Evolutionary conservation across 2,797 vertebrate species (phyloP).

Genomic region (Clamator glandarius): DNA sequence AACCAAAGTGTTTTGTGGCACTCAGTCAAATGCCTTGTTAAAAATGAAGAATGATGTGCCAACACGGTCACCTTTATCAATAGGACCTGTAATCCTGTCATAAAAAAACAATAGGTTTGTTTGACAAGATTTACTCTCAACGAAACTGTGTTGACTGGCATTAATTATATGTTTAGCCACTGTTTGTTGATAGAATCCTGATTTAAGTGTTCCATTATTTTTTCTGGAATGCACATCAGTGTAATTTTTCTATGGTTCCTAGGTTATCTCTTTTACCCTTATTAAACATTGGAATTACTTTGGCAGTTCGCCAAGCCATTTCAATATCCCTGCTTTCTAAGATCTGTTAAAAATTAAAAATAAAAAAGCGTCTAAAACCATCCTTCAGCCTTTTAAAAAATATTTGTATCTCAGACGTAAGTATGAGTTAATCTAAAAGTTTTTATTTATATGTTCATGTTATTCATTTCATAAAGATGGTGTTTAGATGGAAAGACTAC

Average conservation of each 20-base stretch:
- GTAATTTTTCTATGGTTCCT: not conserved
- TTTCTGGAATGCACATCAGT: not conserved
- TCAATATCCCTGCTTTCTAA: not conserved
- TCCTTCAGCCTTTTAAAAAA: not conserved
- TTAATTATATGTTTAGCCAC: not conserved
- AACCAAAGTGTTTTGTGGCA: not conserved
- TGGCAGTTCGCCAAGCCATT: not conserved
- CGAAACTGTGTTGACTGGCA: not conserved
- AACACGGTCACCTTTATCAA: not conserved
- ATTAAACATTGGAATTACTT: not conserved
- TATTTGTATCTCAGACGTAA: not conserved
- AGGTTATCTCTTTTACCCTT: not conserved
- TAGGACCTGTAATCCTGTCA: not conserved
- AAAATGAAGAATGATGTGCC: not conserved
- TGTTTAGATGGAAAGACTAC: not conserved
- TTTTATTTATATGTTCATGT: not conserved
- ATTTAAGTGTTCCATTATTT: not conserved
- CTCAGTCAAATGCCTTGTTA: not conserved
- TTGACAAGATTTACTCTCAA: conserved; percentile 18
- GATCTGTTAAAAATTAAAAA: not conserved
- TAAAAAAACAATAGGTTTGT: not conserved
- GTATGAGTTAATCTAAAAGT: not conserved
- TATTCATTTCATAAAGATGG: not conserved
- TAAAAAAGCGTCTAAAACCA: not conserved
- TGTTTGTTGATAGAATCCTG: conserved; percentile 7